Evolutionary conservation across 2,797 vertebrate species (phyloP).

Genomic region (Siniperca scherzeri): DNA sequence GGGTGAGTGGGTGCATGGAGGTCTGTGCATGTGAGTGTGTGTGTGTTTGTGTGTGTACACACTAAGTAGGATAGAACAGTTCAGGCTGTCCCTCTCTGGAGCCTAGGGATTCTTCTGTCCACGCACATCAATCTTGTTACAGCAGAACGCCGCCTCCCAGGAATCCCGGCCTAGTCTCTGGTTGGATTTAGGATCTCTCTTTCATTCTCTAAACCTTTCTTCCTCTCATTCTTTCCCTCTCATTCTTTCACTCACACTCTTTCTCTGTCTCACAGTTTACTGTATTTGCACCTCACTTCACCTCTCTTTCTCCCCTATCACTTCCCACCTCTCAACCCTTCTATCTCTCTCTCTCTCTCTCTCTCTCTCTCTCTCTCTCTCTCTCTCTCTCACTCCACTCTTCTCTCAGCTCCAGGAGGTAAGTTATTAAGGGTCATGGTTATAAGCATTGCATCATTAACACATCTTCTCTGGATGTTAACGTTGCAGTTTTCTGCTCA

Average conservation of each 20-base stretch:
- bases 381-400: constrained; percentile 2
- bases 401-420: constrained; percentile 36
- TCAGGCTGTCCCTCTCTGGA: constrained; percentile 54
- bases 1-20: constrained; percentile 40
- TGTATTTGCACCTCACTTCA: constrained; percentile 1
- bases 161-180: constrained; percentile 57
- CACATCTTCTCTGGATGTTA: constrained; percentile 52
- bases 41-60: constrained; percentile 4
- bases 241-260: not conserved
- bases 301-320: constrained; percentile 7
- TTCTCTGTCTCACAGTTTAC: constrained; percentile 10
- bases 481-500: constrained; percentile 46
- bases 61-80: constrained; percentile 36
- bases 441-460: constrained; percentile 59
- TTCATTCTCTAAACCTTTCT: constrained; percentile 32
- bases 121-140: constrained; percentile 75
- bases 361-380: constrained; percentile 21
- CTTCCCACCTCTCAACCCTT: constrained; percentile 20
- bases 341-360: not conserved
- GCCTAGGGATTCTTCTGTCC: constrained; percentile 75
- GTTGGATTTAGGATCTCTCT: constrained; percentile 49
- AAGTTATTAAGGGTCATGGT: constrained; percentile 49
- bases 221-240: constrained; percentile 14
- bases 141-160: constrained; percentile 68
- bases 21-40: constrained; percentile 15